Base-by-base conservation (phyloP, 1,140 invertebrate genomes). In the Phymorhynchus buccinoides region DNA sequence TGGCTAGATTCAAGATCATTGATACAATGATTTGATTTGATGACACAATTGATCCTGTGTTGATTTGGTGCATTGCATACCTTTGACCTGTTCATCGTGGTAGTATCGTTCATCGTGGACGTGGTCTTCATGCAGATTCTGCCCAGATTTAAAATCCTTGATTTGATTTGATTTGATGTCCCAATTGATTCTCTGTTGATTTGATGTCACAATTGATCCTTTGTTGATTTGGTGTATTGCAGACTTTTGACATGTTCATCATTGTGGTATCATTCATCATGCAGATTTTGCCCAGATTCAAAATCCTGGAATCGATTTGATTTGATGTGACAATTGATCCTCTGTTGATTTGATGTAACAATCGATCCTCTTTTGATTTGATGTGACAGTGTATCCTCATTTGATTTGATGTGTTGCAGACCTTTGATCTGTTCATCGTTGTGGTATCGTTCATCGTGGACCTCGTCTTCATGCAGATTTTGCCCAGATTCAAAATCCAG, bases 191-290 rank as follows among this genome's bases (percentile, higher is more conserved):
- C 30, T 66, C 4, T n/a, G 22, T n/a, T n/a, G n/a, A n/a, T n/a
- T n/a, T n/a, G n/a, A n/a, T n/a, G n/a, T n/a, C n/a, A n/a, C n/a
- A n/a, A n/a, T n/a, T n/a, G n/a, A n/a, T n/a, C n/a, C n/a, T n/a
- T n/a, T n/a, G n/a, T n/a, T n/a, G n/a, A n/a, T n/a, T n/a, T n/a
- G n/a, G 22, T 37, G 9, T 86, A 4, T 86, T 89, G n/a, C 87
- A 92, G 91, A 89, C 91, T 18, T 92, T 92, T 86, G 91, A 92
- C 84, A 84, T 89, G 39, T 52, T 89, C 14, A 88, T 92, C 32
- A 89, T 92, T 16, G 84, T 91, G 16, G 86, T 89, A 14, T 91
- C 90, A 3, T 90, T 92, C 77, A 80, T 91, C 12, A 85, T 91
- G 44, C 88, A 90, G 75, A 89, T 89, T 48, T 85, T 92, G 71